A percentile compares a stretch with the other conserved stretches of the same genome.
These are phyloP conservation scores for Leptopilina syphax DNA, from an alignment of 2,888 invertebrate species.

Conservation along the genomic window DNA sequence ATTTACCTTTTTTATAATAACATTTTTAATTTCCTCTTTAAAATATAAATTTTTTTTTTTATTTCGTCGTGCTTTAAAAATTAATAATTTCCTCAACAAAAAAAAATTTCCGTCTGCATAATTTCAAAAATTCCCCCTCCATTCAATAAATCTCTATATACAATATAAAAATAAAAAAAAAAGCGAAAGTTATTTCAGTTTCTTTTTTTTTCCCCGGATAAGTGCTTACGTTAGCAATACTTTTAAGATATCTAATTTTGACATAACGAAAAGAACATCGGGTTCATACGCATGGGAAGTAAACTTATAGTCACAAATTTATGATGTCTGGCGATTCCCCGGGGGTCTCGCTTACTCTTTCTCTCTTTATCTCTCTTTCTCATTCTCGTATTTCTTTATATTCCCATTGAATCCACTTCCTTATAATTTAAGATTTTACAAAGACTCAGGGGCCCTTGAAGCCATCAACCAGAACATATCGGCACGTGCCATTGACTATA, in stretches of 20 bases:
- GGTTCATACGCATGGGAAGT: constrained; percentile 1
- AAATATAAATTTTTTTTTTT: too few relatives aligned
- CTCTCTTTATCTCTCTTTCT: not conserved
- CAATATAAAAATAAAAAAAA: not conserved
- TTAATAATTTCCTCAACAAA: too few relatives aligned
- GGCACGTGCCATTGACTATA: constrained; percentile 17
- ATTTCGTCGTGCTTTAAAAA: too few relatives aligned
- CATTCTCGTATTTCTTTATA: constrained; percentile 4
- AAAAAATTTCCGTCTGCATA: too few relatives aligned
- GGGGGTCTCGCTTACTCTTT: not conserved
- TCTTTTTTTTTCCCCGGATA: not conserved
- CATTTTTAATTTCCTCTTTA: too few relatives aligned
- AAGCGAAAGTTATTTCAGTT: not conserved
- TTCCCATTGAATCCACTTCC: constrained; percentile 6
- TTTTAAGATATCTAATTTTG: constrained; percentile 26
- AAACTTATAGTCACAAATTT: constrained; percentile 12
- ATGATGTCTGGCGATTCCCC: constrained; percentile 24
- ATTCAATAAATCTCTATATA: too few relatives aligned
- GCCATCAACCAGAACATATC: not conserved
- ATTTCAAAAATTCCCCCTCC: too few relatives aligned
- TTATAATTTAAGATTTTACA: constrained; percentile 32
- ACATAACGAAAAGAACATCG: constrained; percentile 15
- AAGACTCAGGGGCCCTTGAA: not conserved
- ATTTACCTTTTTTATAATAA: too few relatives aligned
- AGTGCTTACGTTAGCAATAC: not conserved